Evolutionary conservation across 2,113 vertebrate genomes (phyloP).

Genomic region (Siniperca knerii): DNA sequence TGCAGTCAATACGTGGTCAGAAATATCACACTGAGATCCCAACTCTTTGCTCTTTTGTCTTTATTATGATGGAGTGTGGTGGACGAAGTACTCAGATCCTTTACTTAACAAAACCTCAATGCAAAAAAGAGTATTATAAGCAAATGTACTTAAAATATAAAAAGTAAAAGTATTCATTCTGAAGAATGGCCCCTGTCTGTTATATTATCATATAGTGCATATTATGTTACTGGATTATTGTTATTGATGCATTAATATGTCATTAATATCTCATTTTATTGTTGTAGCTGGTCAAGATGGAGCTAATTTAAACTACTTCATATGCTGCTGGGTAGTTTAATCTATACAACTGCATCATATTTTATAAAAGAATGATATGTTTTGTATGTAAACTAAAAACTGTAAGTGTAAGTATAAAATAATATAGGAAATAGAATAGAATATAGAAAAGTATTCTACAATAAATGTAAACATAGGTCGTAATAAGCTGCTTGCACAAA

Average conservation of each 20-base stretch:
- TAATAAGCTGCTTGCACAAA: too few species aligned
- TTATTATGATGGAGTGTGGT: background rate
- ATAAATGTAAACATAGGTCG: too few species aligned
- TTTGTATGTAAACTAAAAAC: background rate
- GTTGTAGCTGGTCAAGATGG: background rate
- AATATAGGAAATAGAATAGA: too few species aligned
- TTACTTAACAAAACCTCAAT: background rate
- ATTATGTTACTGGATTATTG: background rate
- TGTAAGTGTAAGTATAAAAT: background rate
- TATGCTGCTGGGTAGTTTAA: background rate
- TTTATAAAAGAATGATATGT: background rate
- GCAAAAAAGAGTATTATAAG: background rate
- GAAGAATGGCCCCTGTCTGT: background rate
- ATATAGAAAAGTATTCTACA: too few species aligned
- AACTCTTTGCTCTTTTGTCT: background rate
- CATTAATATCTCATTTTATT: background rate
- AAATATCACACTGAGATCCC: conserved; percentile 8
- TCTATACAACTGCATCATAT: background rate
- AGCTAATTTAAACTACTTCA: background rate
- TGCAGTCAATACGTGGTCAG: conserved; percentile 1
- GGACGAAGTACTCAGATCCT: background rate
- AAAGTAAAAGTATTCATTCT: too few species aligned
- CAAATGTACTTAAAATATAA: background rate
- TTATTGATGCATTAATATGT: background rate
- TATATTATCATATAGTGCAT: background rate